Percentiles rank a stretch among this genome's conserved stretches.
Conservation (phyloP, 2,888 invertebrate genomes). For the Melanostoma scalare region DNA sequence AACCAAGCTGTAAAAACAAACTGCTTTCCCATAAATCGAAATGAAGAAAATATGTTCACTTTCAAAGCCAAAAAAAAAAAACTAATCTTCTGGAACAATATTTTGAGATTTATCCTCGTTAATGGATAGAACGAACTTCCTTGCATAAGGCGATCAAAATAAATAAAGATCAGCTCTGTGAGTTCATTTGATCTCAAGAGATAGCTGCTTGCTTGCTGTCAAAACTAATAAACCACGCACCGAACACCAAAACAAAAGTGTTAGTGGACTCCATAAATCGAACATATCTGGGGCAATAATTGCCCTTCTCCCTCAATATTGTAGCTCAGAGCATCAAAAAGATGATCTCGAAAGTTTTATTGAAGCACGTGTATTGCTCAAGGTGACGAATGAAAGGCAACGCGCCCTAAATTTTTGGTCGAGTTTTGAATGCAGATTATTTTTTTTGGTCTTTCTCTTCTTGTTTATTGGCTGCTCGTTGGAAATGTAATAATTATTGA, state of each 20-base stretch:
- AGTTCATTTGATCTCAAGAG: slow-evolving; percentile 25
- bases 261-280: slow-evolving; percentile 49
- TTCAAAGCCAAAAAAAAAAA: slow-evolving; percentile 11
- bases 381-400: slow-evolving; percentile 59
- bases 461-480: slow-evolving; percentile 1
- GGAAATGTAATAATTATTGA: slow-evolving; percentile 41
- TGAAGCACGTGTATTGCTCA: slow-evolving; percentile 22
- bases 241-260: slow-evolving; percentile 33
- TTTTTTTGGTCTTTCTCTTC: neutral
- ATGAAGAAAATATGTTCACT: slow-evolving; percentile 6
- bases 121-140: slow-evolving; percentile 8
- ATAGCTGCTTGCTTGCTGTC: slow-evolving; percentile 47
- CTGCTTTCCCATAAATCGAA: slow-evolving; percentile 41
- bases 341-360: slow-evolving; percentile 3
- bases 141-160: slow-evolving; percentile 28
- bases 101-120: slow-evolving; percentile 21
- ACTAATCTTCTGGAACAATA: slow-evolving; percentile 42
- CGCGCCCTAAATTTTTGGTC: slow-evolving; percentile 44
- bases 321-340: neutral
- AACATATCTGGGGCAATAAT: slow-evolving; percentile 34
- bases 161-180: slow-evolving; percentile 12
- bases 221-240: slow-evolving; percentile 47
- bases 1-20: slow-evolving; percentile 47
- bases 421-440: slow-evolving; percentile 29
- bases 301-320: slow-evolving; percentile 18